A percentile compares a stretch with the other conserved stretches of the same genome.
Conservation (phyloP, 2,113 vertebrate species). For the Nycticebus coucang region DNA sequence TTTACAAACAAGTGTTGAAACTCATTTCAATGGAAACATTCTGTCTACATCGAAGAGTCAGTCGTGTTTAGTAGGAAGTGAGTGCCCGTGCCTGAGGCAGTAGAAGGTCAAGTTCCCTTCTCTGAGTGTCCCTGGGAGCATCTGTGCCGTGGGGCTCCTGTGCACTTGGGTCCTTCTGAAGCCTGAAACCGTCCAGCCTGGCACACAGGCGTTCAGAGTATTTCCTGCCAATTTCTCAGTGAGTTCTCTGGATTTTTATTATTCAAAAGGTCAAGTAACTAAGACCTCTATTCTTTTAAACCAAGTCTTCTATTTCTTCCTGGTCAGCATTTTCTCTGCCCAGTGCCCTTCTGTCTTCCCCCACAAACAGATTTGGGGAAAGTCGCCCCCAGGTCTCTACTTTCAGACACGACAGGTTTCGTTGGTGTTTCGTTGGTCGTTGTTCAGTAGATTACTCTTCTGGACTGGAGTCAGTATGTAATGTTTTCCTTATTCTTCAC, state of each 20-base stretch:
- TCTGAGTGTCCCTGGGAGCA: neutral
- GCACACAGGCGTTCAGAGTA: neutral
- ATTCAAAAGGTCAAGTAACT: neutral
- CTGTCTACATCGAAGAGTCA: neutral
- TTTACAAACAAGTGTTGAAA: neutral
- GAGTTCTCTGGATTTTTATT: neutral
- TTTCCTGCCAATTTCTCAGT: neutral
- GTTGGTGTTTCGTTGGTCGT: constrained; percentile 18
- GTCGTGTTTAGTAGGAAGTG: constrained; percentile 18
- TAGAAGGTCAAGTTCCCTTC: neutral
- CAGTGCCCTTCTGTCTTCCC: neutral
- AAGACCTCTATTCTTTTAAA: neutral
- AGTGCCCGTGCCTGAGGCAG: neutral
- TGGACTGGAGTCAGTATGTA: neutral
- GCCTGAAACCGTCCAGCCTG: neutral
- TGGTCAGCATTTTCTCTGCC: neutral
- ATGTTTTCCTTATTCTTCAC: constrained; percentile 1
- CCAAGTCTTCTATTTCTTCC: neutral
- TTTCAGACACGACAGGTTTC: neutral
- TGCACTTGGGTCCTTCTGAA: neutral
- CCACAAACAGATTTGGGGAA: neutral
- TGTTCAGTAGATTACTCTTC: neutral
- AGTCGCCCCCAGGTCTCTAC: neutral
- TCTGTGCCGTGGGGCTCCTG: neutral
- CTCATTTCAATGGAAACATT: neutral